These are phyloP conservation scores for Himalopsyche phryganea DNA, from an alignment of 1,140 invertebrate genomes.

Conservation along the genomic window DNA sequence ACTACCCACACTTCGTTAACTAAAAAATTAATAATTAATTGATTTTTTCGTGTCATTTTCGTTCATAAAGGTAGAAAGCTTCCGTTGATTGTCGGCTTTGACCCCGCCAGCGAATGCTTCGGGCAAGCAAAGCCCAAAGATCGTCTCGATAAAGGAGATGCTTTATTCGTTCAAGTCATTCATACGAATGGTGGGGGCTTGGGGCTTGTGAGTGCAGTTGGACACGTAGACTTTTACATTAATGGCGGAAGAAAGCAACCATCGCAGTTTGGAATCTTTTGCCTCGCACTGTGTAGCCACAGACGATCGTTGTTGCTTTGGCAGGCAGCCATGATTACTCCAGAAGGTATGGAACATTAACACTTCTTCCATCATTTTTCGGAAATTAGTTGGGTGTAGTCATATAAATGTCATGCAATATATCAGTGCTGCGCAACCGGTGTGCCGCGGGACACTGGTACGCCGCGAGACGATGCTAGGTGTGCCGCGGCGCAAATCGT, in stretches of 20 bases:
- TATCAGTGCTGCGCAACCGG: too few species aligned
- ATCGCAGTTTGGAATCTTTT: neutral
- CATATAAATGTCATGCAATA: too few species aligned
- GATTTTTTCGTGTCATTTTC: conserved; percentile 6
- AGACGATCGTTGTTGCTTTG: conserved; percentile 1
- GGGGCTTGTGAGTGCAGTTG: conserved; percentile 6
- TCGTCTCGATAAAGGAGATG: conserved; percentile 39
- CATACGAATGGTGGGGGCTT: conserved; percentile 12
- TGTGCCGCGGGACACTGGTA: too few species aligned
- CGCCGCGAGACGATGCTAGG: too few species aligned
- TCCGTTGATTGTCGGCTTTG: conserved; percentile 4
- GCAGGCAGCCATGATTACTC: neutral
- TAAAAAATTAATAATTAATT: too few species aligned
- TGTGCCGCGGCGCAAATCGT: too few species aligned
- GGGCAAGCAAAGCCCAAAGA: conserved; percentile 3
- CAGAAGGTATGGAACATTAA: too few species aligned
- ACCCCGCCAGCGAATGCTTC: conserved; percentile 19
- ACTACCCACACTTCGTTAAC: too few species aligned
- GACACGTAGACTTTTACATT: conserved; percentile 16
- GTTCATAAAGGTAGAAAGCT: conserved; percentile 5
- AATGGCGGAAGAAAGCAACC: conserved; percentile 18
- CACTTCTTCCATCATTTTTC: too few species aligned
- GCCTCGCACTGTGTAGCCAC: neutral
- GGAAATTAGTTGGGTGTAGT: too few species aligned
- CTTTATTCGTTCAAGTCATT: conserved; percentile 33